Conservation (phyloP, 2,888 invertebrate species). For the Agrotis puta region DNA sequence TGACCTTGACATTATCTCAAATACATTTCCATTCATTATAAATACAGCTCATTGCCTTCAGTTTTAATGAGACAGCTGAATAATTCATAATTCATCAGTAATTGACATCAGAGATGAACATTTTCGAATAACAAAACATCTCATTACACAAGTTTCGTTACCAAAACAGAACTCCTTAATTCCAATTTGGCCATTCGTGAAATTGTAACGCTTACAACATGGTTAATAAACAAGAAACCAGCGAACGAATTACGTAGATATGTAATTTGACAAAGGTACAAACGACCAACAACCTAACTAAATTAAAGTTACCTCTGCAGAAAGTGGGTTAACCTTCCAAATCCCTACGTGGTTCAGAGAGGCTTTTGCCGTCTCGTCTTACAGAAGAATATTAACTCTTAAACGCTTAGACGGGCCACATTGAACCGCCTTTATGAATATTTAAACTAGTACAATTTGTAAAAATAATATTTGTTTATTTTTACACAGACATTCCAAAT, state of each 20-base stretch:
- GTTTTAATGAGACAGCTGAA: constrained; percentile 5
- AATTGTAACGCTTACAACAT: constrained; percentile 43
- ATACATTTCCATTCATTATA: neutral
- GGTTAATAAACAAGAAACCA: constrained; percentile 64
- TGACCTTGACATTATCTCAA: neutral
- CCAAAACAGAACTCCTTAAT: constrained; percentile 33
- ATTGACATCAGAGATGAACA: neutral
- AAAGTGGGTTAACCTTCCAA: constrained; percentile 68
- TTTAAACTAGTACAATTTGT: constrained; percentile 55
- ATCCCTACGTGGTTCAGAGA: constrained; percentile 63
- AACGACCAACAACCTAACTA: constrained; percentile 67
- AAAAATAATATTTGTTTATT: constrained; percentile 46
- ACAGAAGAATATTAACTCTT: constrained; percentile 68
- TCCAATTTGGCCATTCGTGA: constrained; percentile 40
- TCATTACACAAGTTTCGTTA: constrained; percentile 28
- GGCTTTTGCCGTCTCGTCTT: constrained; percentile 62
- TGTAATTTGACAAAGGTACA: constrained; percentile 71
- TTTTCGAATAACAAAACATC: neutral
- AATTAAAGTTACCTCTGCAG: constrained; percentile 69
- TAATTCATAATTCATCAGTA: constrained; percentile 12
- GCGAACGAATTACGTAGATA: constrained; percentile 64
- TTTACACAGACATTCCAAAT: constrained; percentile 21
- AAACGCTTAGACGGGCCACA: constrained; percentile 59
- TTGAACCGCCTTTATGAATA: constrained; percentile 63
- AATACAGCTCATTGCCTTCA: neutral